phyloP scores from a whole-genome alignment of 2,888 invertebrate species.

The Limenitis camilla region DNA sequence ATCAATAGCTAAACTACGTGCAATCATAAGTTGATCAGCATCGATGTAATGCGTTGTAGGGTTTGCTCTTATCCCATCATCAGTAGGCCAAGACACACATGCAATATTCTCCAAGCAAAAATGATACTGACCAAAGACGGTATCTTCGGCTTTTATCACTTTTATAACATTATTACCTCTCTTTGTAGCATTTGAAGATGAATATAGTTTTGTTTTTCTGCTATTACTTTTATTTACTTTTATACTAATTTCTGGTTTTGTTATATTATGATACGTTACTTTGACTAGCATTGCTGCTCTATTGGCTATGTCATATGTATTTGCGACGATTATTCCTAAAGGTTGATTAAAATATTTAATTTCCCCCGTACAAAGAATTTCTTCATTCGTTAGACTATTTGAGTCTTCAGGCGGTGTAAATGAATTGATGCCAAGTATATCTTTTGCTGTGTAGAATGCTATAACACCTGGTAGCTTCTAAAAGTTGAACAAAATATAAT shows the following conservation, averaged over 20 bases:
- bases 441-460: slow-evolving; percentile 77
- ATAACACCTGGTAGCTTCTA: slow-evolving; percentile 78
- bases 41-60: slow-evolving; percentile 76
- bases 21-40: slow-evolving; percentile 24
- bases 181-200: slow-evolving; percentile 41
- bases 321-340: slow-evolving; percentile 80
- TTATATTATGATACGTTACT: slow-evolving; percentile 66
- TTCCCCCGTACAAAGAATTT: slow-evolving; percentile 65
- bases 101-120: slow-evolving; percentile 80
- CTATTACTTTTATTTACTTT: slow-evolving; percentile 41
- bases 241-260: slow-evolving; percentile 44
- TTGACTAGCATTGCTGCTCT: slow-evolving; percentile 75
- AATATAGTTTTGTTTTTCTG: slow-evolving; percentile 35
- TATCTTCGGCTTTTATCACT: slow-evolving; percentile 72
- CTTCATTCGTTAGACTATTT: slow-evolving; percentile 39
- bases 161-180: slow-evolving; percentile 55
- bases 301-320: slow-evolving; percentile 69
- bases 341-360: slow-evolving; percentile 79
- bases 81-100: slow-evolving; percentile 75
- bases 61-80: slow-evolving; percentile 79
- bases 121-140: slow-evolving; percentile 77
- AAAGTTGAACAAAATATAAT: neutral
- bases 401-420: slow-evolving; percentile 41
- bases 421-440: slow-evolving; percentile 80
- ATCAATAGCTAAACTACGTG: slow-evolving; percentile 6